Base-by-base conservation (phyloP, 2,797 vertebrate genomes). In the Acanthornis magna region DNA sequence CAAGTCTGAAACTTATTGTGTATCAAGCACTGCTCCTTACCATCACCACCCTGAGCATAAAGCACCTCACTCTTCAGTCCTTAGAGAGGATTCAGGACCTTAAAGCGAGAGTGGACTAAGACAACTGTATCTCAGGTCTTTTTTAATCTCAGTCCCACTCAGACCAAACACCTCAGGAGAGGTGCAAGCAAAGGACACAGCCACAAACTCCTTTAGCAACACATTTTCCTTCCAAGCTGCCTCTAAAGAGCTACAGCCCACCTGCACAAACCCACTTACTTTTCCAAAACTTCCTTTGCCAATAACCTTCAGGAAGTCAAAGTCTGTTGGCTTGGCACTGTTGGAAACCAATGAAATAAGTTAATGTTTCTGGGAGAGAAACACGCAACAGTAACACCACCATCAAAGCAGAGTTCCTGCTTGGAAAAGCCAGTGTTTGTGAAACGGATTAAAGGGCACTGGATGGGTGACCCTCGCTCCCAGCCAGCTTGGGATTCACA, bases 211-310 rank as follows among this genome's bases (percentile, higher is more conserved):
- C 5, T 86, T 75, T 61, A 74, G 45, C 23, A 62, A 5, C 32
- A 25, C 17, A 21, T 3, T 43, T 25, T 22, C 62, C 78, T 68
- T 5, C 43, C 36, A 78, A 51, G 45, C 48, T 53, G 34, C 21
- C 17, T 32, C 20, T 62, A 18, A 47, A 70, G 45, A 50, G 5
- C 81, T 43, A 21, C 20, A 71, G 11, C 66, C n/a, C 70, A 58
- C 45, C 68, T 22, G 13, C 27, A 47, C 11, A 92, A 65, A 17
- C 42, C 26, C 83, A 97, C 98, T 97, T 98, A 99, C 99, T 98
- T 99, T 99, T 96, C 99, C 99, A 95, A 99, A 99, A 85, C 98
- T 99, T 93, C 99, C 99, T 98, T 99, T 99, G 85, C 99, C 99
- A 96, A 99, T 99, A 97, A 99, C 98, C 61, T 99, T 98, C 96